Evolutionary conservation across 2,888 invertebrate genomes (phyloP).

Genomic region (Adelognathus sp.): DNA sequence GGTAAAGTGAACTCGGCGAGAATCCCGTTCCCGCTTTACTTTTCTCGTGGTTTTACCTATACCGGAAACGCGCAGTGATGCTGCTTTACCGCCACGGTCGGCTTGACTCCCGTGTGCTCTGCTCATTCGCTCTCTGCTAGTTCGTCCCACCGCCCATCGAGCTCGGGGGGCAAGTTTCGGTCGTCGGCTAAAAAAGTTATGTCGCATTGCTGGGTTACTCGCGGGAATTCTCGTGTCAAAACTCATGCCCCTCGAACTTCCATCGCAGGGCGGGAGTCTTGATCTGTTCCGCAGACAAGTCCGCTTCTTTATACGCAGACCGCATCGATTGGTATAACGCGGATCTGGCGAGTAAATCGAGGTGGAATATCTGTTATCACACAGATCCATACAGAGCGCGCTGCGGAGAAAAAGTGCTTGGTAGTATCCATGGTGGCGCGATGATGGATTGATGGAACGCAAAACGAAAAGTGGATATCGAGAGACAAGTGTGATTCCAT

Average conservation of each 20-base stretch:
- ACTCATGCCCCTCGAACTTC: slow-evolving; percentile 30
- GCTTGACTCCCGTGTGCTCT: slow-evolving; percentile 29
- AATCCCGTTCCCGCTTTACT: slow-evolving; percentile 57
- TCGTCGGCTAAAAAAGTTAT: slow-evolving; percentile 57
- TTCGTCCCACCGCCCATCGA: neutral
- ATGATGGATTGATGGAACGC: slow-evolving; percentile 27
- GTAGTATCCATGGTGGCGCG: too few species aligned
- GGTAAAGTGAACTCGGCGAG: slow-evolving; percentile 61
- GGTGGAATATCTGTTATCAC: neutral
- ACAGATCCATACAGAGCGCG: neutral
- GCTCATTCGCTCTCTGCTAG: neutral
- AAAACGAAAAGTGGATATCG: slow-evolving; percentile 38
- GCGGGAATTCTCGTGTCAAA: slow-evolving; percentile 15
- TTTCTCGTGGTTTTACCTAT: slow-evolving; percentile 60
- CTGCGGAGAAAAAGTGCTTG: neutral
- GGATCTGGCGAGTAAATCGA: neutral
- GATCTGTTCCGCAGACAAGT: neutral
- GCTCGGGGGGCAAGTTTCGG: slow-evolving; percentile 54
- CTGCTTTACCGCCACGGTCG: slow-evolving; percentile 45
- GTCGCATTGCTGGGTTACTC: slow-evolving; percentile 35
- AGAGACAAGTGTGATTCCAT: slow-evolving; percentile 45
- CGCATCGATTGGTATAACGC: neutral
- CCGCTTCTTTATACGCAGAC: neutral
- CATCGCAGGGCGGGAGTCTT: neutral
- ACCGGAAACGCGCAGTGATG: slow-evolving; percentile 58